Base-by-base conservation (phyloP, 35 echinoderm and acorn worm genomes). In the Apostichopus californicus region DNA sequence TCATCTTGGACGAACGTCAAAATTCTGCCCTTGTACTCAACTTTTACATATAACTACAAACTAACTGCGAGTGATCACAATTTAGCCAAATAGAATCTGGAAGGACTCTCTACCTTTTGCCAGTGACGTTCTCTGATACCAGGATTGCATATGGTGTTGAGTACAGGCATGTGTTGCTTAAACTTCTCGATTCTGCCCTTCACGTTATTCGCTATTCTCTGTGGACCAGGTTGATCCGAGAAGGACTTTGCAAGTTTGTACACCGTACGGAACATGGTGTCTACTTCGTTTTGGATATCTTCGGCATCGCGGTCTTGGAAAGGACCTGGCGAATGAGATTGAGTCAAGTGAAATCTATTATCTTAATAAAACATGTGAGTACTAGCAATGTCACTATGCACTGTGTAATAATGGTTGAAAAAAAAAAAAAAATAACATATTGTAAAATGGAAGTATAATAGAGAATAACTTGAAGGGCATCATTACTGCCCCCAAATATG, bases 141-240 rank as follows among this genome's bases (percentile, higher is more conserved):
- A 79, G 97, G 97, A 87, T 99, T 99, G 80, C 97, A 96, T 83
- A 99, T 95, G 83, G 96, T 93, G 54, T 82, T 92, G 15, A 99
- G 93, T 11, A 99, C 78, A 10, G 97, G 95, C 54, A 96, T 92
- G 72, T 99, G 95, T 24, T 91, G 92, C 71, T 99, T 98, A 54
- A 99, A 99, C 90, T 99, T 99, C 79, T 98, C 97, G 70, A 99
- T 99, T 91, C 95, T 99, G 25, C 95, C 93, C 78, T 98, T 99
- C 90, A 99, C 93, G 66, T 96, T 99, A 90, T 99, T 98, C 6
- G 95, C 86, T 60, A 98, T 96, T 60, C 97, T 83, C 91, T 99
- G 97, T 2, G 97, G 97, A 8, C 97, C 97, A 0, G 93, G 93
- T 79, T 99, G 97, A 60, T 99, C 97, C 34, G 59, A 63, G 81